Evolutionary conservation across 2,797 vertebrate genomes (phyloP).

Genomic region (Eulemur mongoz): DNA sequence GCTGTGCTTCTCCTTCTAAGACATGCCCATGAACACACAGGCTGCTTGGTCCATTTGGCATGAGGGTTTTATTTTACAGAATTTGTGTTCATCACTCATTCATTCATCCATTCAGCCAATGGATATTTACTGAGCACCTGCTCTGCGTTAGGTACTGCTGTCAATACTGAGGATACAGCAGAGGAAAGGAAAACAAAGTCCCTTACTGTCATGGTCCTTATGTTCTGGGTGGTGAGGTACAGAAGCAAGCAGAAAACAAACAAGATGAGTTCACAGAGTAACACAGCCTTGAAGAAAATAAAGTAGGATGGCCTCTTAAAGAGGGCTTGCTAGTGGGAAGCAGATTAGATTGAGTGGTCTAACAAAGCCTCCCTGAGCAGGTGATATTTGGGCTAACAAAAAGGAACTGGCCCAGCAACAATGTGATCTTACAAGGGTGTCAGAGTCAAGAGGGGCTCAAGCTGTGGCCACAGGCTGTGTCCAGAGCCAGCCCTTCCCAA

Average conservation of each 20-base stretch:
- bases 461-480: neutral
- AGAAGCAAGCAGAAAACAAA: neutral
- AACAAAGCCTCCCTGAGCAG: neutral
- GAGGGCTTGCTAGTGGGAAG: neutral
- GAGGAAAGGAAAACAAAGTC: neutral
- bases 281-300: neutral
- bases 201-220: neutral
- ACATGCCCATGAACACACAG: neutral
- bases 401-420: neutral
- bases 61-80: neutral
- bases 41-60: neutral
- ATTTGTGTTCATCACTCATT: neutral
- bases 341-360: neutral
- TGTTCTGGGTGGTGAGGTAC: neutral
- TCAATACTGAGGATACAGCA: neutral
- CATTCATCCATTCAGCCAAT: neutral
- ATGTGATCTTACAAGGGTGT: neutral
- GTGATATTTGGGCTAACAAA: neutral
- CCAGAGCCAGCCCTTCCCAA: neutral
- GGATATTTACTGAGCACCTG: constrained; percentile 18
- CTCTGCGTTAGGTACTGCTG: neutral
- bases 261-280: neutral
- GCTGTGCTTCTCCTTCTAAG: neutral
- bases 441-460: neutral
- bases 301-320: neutral